Evolutionary conservation across 2,797 vertebrate genomes (phyloP).

Genomic region (Aulostomus chinensis): DNA sequence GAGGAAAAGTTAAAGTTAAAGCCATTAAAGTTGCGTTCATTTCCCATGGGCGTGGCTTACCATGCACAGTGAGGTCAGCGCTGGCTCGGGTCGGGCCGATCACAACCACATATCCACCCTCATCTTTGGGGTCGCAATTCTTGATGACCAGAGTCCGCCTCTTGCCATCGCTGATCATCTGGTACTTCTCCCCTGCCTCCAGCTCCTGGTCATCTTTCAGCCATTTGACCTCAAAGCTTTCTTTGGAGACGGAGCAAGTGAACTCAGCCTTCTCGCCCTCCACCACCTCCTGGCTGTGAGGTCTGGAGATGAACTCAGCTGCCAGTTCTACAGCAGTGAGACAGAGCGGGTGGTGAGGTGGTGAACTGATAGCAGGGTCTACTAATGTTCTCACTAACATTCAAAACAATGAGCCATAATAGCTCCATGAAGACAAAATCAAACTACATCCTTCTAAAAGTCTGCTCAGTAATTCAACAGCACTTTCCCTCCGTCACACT

Average conservation of each 20-base stretch:
- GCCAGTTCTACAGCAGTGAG: slow-evolving; percentile 86
- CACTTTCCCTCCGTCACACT: too few relatives aligned
- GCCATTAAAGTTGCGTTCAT: too few relatives aligned
- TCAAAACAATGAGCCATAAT: too few relatives aligned
- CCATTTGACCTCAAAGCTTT: slow-evolving; percentile 90
- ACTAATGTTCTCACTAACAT: too few relatives aligned
- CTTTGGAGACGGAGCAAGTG: slow-evolving; percentile 93
- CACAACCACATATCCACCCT: slow-evolving; percentile 85
- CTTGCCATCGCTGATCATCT: slow-evolving; percentile 90
- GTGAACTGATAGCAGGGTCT: too few relatives aligned
- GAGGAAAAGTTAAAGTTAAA: too few relatives aligned
- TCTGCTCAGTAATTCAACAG: too few relatives aligned
- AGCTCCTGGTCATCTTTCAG: slow-evolving; percentile 82
- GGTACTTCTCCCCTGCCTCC: slow-evolving; percentile 88
- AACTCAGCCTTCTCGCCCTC: slow-evolving; percentile 93
- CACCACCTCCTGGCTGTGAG: slow-evolving; percentile 90
- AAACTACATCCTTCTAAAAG: too few relatives aligned
- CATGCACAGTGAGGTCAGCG: slow-evolving; percentile 88
- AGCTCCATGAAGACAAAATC: too few relatives aligned
- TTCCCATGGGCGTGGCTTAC: slow-evolving; percentile 75
- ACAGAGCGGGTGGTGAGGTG: too few relatives aligned
- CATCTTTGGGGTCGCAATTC: slow-evolving; percentile 83
- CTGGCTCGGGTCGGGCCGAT: slow-evolving; percentile 89
- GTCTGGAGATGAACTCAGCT: slow-evolving; percentile 94
- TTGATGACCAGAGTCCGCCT: slow-evolving; percentile 87